phyloP scores from a whole-genome alignment of 1,140 invertebrate genomes.

The Drosophila aff. region DNA sequence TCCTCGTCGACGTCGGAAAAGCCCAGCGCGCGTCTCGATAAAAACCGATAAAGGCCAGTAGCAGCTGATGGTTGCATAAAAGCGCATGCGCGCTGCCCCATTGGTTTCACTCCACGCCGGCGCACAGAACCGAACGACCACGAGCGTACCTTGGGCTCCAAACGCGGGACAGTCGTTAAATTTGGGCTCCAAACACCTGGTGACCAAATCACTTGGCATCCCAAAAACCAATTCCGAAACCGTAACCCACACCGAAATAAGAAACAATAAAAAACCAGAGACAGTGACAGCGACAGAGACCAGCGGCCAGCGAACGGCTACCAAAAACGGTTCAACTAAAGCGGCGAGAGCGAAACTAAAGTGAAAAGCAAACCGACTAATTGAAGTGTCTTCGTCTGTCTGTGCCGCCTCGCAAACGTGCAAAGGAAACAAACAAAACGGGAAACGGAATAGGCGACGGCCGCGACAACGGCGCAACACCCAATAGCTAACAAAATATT shows the following conservation, averaged over 20 bases:
- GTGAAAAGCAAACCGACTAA: conserved; percentile 75
- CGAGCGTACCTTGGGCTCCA: neutral
- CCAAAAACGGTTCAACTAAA: conserved; percentile 37
- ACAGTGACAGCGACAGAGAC: neutral
- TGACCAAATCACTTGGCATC: conserved; percentile 15
- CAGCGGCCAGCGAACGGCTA: neutral
- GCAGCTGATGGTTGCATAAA: conserved; percentile 53
- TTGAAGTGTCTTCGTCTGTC: conserved; percentile 52
- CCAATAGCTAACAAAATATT: conserved; percentile 40
- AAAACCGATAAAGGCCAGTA: conserved; percentile 6
- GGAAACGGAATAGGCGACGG: conserved; percentile 42
- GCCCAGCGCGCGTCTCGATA: conserved; percentile 37
- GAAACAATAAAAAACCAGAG: conserved; percentile 12
- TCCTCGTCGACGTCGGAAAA: conserved; percentile 47
- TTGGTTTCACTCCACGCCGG: conserved; percentile 61
- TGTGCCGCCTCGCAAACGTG: conserved; percentile 42
- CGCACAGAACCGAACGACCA: conserved; percentile 32
- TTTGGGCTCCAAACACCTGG: neutral
- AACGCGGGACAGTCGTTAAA: conserved; percentile 4
- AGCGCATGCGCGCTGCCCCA: conserved; percentile 44
- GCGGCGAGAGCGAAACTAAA: conserved; percentile 47
- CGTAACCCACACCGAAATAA: conserved; percentile 11
- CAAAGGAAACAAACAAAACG: conserved; percentile 78
- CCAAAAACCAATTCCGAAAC: conserved; percentile 18
- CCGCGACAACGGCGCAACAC: conserved; percentile 14